Evolutionary conservation across 1,140 invertebrate species (phyloP), one percentile per base, ranked within the genome.

Genomic region (Tribolium castaneum): DNA sequence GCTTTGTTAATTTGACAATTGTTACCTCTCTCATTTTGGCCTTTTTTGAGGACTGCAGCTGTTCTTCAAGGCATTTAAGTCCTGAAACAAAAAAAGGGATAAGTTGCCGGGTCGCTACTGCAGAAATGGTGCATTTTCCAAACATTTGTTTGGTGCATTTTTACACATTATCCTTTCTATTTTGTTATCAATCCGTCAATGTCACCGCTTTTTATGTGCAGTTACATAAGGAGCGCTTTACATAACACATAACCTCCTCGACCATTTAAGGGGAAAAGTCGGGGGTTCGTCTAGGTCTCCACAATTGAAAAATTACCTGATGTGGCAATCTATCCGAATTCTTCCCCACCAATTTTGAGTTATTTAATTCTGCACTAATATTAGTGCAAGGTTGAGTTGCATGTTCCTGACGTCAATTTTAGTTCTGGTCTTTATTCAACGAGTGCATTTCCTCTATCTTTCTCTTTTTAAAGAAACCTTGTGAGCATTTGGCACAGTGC

Each of bases 301-400:
- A 59, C 19, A 35, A 66, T 9, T 6, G 30, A 66, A 66, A 34
- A 12, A 35, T 66, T 66, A 66, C 59, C 59, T 66, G 59, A 12
- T 66, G 54, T 35, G 12, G 59, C n/a, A 35, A 34, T 35, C 3
- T 22, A n/a, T 7, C 56, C 56, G 56, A 62, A 62, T 25, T 35
- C 59, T 70, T 77, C 70, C 70, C 75, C 75, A 70, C 70, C 75
- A 45, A 54, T 71, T 77, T 71, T 25, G 70, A 73, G 71, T 81
- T 81, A 81, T 81, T 81, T 77, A 81, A 81, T 80, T 83, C 77
- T 78, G 78, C 78, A 85, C 85, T 86, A 86, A 86, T 86, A 85
- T 85, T 86, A 86, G 85, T 85, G 85, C 85, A 86, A 86, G 85
- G 85, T 84, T 83, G 80, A 78, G 82, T 80, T 83, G 82, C 82